Base-by-base conservation (phyloP, 2,113 vertebrate species). In the Sorex fumeus region DNA sequence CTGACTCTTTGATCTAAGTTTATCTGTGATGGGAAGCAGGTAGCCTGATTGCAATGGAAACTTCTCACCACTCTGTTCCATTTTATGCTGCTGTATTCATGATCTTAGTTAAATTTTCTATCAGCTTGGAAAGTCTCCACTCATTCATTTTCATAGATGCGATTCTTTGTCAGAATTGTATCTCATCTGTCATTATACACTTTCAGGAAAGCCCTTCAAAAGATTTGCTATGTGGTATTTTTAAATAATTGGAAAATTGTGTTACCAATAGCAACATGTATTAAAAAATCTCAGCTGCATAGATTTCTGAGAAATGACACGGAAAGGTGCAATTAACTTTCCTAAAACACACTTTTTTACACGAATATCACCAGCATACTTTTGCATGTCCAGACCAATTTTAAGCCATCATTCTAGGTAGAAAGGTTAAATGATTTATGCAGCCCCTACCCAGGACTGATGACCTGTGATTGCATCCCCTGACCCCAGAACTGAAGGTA, bases 171-270 rank as follows among this genome's bases (percentile, higher is more conserved):
- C 23, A 90, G 72, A 43, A 57, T 62, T 94, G 34, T 9, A 45
- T 60, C 94, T 83, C 16, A 67, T 74, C 93, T 62, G 34, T 81
- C 45, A 60, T 78, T 74, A 89, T 74, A 23, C 34, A 34, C 25
- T 89, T 8, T 89, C 8, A 27, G 72, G 84, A 70, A 34, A 81
- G 30, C 28, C 10, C 6, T 89, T 71, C 75, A 40, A 84, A 66
- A 81, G 85, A 75, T 45, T 87, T 88, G 30, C 81, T 85, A 19
- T 19, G 75, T 78, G 77, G 1, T 82, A 75, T 87, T 95, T 90
- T 60, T 19, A 60, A 60, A 60, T 53, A 66, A 53, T 83, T 84
- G 30, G 43, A 83, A 93, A 91, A 76, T 53, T 50, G 50, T 30
- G 4, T 92, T 83, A 57, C 60, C n/a, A 91, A n/a, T n/a, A 34